Evolutionary conservation across 2,888 invertebrate genomes (phyloP).

Genomic region (Drosophila trichaetosa): DNA sequence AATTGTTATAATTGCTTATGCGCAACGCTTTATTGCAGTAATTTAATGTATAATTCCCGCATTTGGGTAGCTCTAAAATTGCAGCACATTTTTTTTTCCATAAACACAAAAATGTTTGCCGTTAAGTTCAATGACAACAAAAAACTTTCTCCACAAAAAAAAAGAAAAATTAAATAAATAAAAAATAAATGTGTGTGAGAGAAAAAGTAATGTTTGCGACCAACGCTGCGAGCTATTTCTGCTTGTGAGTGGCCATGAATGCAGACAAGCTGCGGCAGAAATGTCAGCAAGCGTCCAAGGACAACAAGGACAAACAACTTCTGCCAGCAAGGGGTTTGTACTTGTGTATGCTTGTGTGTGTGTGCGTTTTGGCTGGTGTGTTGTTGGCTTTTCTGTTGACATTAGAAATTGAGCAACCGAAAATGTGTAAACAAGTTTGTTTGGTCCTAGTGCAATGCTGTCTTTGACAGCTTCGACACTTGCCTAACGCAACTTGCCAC

Average conservation of each 20-base stretch:
- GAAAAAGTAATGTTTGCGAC: constrained; percentile 17
- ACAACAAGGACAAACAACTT: constrained; percentile 60
- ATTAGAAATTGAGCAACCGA: constrained; percentile 78
- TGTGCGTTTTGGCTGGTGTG: constrained; percentile 32
- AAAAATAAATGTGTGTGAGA: constrained; percentile 3
- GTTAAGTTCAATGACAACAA: constrained; percentile 39
- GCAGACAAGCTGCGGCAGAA: constrained; percentile 44
- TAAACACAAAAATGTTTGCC: constrained; percentile 45
- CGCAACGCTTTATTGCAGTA: not conserved
- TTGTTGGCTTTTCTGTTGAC: constrained; percentile 70
- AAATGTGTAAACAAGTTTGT: constrained; percentile 80
- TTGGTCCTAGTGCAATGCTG: constrained; percentile 72
- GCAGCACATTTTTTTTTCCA: constrained; percentile 24
- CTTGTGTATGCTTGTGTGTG: constrained; percentile 8
- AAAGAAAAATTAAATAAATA: constrained; percentile 4
- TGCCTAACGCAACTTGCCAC: constrained; percentile 28
- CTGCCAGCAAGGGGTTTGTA: constrained; percentile 18
- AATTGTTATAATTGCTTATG: not conserved
- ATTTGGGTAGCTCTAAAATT: constrained; percentile 26
- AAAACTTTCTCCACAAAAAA: not conserved
- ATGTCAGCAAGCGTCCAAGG: constrained; percentile 54
- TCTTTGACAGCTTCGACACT: constrained; percentile 56
- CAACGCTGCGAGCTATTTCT: constrained; percentile 34
- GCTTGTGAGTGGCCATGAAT: constrained; percentile 51
- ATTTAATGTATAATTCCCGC: too few relatives aligned